Base-by-base conservation (phyloP, 2,113 vertebrate species). In the Lepus americanus region DNA sequence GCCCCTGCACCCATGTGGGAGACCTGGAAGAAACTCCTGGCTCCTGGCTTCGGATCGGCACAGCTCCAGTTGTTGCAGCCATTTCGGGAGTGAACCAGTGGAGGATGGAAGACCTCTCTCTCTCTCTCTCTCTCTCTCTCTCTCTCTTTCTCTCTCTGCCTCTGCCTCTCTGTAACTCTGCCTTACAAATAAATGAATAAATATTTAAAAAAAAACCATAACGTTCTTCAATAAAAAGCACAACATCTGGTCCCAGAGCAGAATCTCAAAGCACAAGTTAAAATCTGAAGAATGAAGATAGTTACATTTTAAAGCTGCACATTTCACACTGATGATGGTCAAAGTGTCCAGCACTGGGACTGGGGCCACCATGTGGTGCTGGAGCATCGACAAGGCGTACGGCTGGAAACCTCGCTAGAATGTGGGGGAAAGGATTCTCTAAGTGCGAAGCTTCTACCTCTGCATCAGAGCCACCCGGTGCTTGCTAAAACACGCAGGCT, bases 321-420 rank as follows among this genome's bases (percentile, higher is more conserved):
- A n/a, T 76, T 33, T 67, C 67, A 23, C 23, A 29, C 31, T 5
- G 61, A 61, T 5, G 61, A 61, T 8, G 23, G 20, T 4, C 39
- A 64, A 80, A 9, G 19, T 25, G 39, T 39, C 80, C 80, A 8
- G 3, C 19, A 0, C 1, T 6, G 39, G 39, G 36, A 31, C 17
- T 1, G 36, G 9, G 36, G 66, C 31, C 53, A 63, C 63, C 11
- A 14, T 44, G 44, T 44, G 76, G 59, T 31, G 12, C 0, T 6
- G 44, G 17, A 39, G 36, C 3, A 33, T 78, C 0, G 0, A 9
- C 6, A 0, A 66, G 36, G 88, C 14, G 25, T 25, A 13, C 13
- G 61, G 61, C 23, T 3, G 39, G 27, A 51, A 82, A 31, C 49
- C 20, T 16, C 29, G 6, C n/a, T 79, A 49, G 63, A 77, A 36